These are phyloP conservation scores for Cantharis rustica DNA, from an alignment of 2,888 invertebrate species.

Conservation along the genomic window DNA sequence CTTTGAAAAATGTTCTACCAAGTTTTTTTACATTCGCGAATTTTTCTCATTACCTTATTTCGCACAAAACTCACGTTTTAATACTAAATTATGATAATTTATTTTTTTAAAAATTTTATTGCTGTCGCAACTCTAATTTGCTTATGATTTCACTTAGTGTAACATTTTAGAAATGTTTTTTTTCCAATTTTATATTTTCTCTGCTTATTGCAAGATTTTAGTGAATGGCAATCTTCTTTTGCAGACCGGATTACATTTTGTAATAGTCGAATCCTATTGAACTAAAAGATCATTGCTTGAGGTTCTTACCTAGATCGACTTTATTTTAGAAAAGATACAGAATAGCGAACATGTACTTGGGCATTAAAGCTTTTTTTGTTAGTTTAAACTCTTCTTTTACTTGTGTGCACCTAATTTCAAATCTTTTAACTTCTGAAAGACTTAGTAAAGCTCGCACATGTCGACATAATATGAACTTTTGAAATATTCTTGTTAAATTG, in stretches of 20 bases:
- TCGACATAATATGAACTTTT: too few species aligned
- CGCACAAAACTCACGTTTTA: background rate
- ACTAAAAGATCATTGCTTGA: background rate
- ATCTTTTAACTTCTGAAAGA: background rate
- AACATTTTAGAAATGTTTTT: background rate
- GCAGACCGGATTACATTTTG: background rate
- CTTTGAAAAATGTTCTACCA: conserved; percentile 1
- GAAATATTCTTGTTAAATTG: too few species aligned
- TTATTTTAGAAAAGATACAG: background rate
- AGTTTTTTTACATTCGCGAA: background rate
- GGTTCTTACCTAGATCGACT: background rate
- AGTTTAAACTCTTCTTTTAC: background rate
- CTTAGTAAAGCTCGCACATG: too few species aligned
- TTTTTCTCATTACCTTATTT: background rate
- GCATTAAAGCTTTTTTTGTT: background rate
- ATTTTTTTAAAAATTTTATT: background rate
- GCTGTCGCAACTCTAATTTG: background rate
- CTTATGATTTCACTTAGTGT: background rate
- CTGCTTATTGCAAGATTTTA: background rate
- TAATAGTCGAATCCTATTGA: background rate
- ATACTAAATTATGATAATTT: background rate
- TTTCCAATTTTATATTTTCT: background rate
- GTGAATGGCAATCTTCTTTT: background rate
- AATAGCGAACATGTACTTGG: background rate
- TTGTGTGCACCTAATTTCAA: background rate